These are phyloP conservation scores for Hyposoter dolosus DNA, from an alignment of 2,888 invertebrate genomes.

Conservation along the genomic window DNA sequence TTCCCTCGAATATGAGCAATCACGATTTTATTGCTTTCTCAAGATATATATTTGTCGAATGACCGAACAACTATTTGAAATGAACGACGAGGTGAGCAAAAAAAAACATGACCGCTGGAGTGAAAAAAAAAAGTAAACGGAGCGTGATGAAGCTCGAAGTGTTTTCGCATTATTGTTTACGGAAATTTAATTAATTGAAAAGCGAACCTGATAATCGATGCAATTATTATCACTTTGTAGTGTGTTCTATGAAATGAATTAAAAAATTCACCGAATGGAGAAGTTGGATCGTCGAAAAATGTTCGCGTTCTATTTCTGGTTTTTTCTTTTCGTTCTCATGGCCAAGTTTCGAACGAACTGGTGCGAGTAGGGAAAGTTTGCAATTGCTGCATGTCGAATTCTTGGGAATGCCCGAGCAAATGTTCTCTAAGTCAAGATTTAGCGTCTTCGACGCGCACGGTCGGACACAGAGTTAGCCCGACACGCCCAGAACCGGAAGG, in stretches of 20 bases:
- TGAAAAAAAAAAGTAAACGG: neutral
- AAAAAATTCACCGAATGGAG: neutral
- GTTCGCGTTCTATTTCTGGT: neutral
- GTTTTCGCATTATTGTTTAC: neutral
- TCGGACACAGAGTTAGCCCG: conserved; percentile 34
- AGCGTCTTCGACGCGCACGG: conserved; percentile 20
- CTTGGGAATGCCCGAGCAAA: conserved; percentile 1
- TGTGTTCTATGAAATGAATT: neutral
- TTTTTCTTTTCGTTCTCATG: neutral
- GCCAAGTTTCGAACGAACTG: neutral
- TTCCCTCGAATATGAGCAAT: conserved; percentile 62
- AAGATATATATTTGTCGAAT: conserved; percentile 52
- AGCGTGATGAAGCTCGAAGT: neutral
- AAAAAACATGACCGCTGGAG: neutral
- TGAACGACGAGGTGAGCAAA: neutral
- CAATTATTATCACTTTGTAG: neutral
- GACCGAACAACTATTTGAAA: conserved; percentile 27
- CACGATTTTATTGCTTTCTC: conserved; percentile 57
- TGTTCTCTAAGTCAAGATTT: conserved; percentile 26
- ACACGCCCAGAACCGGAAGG: conserved; percentile 56
- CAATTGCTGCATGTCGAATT: neutral
- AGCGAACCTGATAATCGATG: neutral
- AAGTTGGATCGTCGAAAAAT: neutral
- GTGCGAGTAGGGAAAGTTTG: neutral
- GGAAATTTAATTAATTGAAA: neutral